These are phyloP conservation scores for Antennarius striatus DNA, from an alignment of 2,113 vertebrate species.

Conservation along the genomic window DNA sequence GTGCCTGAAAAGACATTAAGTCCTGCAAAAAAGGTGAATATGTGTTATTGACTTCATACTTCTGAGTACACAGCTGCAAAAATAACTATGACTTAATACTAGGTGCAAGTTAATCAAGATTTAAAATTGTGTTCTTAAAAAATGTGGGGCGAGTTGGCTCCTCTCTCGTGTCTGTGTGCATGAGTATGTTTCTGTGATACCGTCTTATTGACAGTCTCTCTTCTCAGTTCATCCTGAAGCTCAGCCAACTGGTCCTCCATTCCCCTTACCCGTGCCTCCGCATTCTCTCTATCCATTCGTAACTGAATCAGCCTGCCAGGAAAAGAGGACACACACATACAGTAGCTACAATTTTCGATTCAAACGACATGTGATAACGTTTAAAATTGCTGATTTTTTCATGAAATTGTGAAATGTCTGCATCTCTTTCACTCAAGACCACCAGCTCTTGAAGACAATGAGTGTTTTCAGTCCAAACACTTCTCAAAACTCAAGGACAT, in stretches of 20 bases:
- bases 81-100: not conserved
- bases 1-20: constrained; percentile 49
- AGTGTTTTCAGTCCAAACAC: too few species aligned
- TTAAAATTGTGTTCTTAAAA: not conserved
- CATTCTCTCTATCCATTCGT: constrained; percentile 74
- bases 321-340: constrained; percentile 4
- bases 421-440: not conserved
- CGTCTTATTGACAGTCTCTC: constrained; percentile 66
- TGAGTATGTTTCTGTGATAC: constrained; percentile 44
- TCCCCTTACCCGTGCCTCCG: constrained; percentile 69
- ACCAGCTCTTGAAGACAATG: constrained; percentile 8
- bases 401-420: constrained; percentile 5
- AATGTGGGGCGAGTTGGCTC: not conserved
- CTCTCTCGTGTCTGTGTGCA: not conserved
- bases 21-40: constrained; percentile 48
- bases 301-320: constrained; percentile 75
- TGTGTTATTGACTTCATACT: not conserved
- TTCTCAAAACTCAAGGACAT: too few species aligned
- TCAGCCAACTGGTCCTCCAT: constrained; percentile 85
- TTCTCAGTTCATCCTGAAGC: constrained; percentile 82
- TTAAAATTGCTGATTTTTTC: constrained; percentile 26
- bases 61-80: not conserved
- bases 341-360: not conserved
- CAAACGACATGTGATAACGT: not conserved
- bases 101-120: too few species aligned